These are phyloP conservation scores for Scleropages formosus DNA, from an alignment of 2,797 vertebrate species.

Conservation along the genomic window DNA sequence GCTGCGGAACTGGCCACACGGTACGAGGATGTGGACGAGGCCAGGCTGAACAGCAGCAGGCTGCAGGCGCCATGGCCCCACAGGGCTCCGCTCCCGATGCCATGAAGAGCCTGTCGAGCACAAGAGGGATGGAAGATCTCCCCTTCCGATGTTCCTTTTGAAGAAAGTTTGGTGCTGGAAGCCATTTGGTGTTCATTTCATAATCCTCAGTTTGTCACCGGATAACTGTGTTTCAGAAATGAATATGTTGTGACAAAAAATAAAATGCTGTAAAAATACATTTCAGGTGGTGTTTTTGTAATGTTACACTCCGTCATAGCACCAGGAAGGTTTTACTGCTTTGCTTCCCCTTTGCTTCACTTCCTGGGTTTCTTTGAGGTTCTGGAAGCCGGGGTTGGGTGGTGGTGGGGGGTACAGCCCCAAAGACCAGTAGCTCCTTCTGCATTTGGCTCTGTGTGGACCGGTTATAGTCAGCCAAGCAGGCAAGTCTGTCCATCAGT, in stretches of 20 bases:
- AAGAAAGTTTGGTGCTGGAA: slow-evolving; percentile 57
- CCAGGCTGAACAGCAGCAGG: too few relatives aligned
- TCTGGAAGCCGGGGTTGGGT: too few relatives aligned
- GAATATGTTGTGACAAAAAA: slow-evolving; percentile 78
- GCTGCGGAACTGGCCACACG: slow-evolving; percentile 2
- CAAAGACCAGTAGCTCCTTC: too few relatives aligned
- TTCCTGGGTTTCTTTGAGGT: too few relatives aligned
- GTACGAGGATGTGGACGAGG: slow-evolving; percentile 17
- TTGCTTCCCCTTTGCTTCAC: too few relatives aligned
- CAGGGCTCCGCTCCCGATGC: not conserved
- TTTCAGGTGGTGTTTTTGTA: slow-evolving; percentile 43
- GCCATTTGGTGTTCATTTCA: slow-evolving; percentile 65
- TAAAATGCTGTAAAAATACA: slow-evolving; percentile 51
- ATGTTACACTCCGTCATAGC: not conserved
- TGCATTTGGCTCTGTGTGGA: too few relatives aligned
- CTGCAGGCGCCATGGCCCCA: too few relatives aligned
- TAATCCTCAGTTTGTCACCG: slow-evolving; percentile 66
- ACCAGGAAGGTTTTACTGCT: too few relatives aligned
- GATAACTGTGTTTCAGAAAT: slow-evolving; percentile 71
- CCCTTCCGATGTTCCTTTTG: slow-evolving; percentile 20
- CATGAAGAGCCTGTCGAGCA: not conserved
- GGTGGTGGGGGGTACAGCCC: too few relatives aligned
- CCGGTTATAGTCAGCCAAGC: too few relatives aligned
- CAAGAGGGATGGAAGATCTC: not conserved
- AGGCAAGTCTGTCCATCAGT: too few relatives aligned